Conservation (phyloP, 1,140 invertebrate species). For the Drosophila lacteicornis region DNA sequence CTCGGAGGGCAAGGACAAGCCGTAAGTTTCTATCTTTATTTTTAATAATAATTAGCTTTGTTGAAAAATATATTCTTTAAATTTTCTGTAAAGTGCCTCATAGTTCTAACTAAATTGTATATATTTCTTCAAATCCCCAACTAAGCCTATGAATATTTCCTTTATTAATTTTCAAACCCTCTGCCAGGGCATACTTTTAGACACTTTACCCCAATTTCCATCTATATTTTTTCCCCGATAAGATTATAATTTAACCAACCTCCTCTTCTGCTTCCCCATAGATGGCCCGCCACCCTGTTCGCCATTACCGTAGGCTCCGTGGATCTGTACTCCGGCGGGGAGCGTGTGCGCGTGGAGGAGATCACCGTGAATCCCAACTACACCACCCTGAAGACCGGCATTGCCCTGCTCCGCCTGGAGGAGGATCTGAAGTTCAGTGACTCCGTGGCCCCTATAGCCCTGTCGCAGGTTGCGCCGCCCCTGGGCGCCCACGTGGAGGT, state of each 20-base stretch:
- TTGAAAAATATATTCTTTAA: too few relatives aligned
- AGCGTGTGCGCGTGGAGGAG: slow-evolving; percentile 58
- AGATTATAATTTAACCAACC: background rate
- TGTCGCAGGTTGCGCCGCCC: slow-evolving; percentile 49
- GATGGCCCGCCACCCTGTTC: slow-evolving; percentile 70
- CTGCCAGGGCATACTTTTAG: background rate
- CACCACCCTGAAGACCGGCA: slow-evolving; percentile 53
- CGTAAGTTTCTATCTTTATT: slow-evolving; percentile 35
- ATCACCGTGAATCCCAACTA: slow-evolving; percentile 71
- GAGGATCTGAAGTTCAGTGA: slow-evolving; percentile 51
- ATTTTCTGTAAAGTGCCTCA: too few relatives aligned
- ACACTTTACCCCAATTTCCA: background rate
- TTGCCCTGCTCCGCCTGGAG: slow-evolving; percentile 67
- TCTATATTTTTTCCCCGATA: fast-evolving
- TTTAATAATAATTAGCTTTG: too few relatives aligned
- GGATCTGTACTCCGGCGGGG: slow-evolving; percentile 68
- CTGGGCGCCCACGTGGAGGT: slow-evolving; percentile 52
- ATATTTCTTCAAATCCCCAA: too few relatives aligned
- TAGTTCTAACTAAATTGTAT: too few relatives aligned
- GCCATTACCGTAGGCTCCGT: slow-evolving; percentile 60
- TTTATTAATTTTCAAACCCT: too few relatives aligned
- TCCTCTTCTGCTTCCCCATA: too few relatives aligned
- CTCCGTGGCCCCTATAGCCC: slow-evolving; percentile 47
- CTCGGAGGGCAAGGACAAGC: slow-evolving; percentile 59
- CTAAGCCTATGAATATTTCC: too few relatives aligned